Base-by-base conservation (phyloP, 2,888 invertebrate genomes). In the Asteroscopus sphinx region DNA sequence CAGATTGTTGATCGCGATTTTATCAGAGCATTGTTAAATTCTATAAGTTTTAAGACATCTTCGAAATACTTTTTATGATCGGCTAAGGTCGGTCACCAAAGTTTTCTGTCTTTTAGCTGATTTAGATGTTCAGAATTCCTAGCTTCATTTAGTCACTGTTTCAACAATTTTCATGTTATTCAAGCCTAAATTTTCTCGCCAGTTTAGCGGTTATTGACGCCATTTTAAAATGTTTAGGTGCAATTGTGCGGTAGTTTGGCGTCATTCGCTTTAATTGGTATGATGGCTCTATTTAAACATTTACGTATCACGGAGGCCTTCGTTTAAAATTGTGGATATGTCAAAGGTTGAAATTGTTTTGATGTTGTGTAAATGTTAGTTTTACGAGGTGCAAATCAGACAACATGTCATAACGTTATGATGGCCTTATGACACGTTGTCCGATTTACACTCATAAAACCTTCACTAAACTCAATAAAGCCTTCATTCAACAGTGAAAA, bases 221-320 rank as follows among this genome's bases (percentile, higher is more conserved):
- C 52, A 53, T 61, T 59, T 52, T 44, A 26, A 47, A 53, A 61
- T 57, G 47, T 54, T 67, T 57, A 36, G 44, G 49, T 57, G 52
- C 35, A 57, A 58, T 72, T 69, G 39, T 48, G 59, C 49, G 58
- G 45, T 41, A n/a, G 37, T 60, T 62, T 59, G 56, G 48, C 37
- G 49, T 28, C 33, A 57, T 64, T 47, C 32, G 21, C 64, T 59
- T 37, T 55, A 69, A 75, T 77, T 66, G 54, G 35, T 35, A 17
- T 42, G 44, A 76, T 77, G 75, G 36, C 72, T 76, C 73, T 51
- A 72, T 75, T 73, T 45, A 46, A 52, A 46, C 52, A 40, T 48
- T 52, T 35, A 51, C 42, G 35, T 40, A 40, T 28, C 28, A 39
- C 52, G 16, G 11, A 30, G 15, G 39, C 41, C 30, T 69, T 57